phyloP scores from a whole-genome alignment of 2,797 vertebrate species.

The Acrossocheilus fasciatus region DNA sequence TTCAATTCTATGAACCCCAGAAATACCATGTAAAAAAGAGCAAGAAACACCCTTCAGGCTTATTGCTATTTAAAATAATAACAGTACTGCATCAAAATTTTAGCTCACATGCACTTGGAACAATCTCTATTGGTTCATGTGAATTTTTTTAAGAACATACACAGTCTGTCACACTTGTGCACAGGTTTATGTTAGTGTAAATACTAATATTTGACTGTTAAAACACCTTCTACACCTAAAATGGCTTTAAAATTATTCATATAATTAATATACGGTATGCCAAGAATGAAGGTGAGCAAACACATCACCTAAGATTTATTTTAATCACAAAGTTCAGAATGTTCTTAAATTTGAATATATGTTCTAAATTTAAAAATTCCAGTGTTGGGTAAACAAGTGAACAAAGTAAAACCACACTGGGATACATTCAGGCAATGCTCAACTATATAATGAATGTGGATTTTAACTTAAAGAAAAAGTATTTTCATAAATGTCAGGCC shows the following conservation, averaged over 20 bases:
- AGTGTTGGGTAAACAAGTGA: not conserved
- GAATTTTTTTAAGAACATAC: not conserved
- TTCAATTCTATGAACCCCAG: slow-evolving; percentile 18
- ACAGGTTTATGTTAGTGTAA: not conserved
- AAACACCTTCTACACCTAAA: not conserved
- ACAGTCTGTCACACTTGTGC: not conserved
- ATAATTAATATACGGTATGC: not conserved
- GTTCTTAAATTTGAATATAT: not conserved
- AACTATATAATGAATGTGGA: not conserved
- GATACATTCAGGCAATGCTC: not conserved
- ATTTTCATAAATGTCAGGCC: not conserved
- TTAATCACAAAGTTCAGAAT: not conserved
- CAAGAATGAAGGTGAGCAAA: not conserved
- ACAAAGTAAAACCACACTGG: not conserved
- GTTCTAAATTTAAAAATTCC: not conserved
- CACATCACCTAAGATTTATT: not conserved
- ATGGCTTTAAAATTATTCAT: too few species aligned
- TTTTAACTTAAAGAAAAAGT: not conserved
- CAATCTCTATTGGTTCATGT: not conserved
- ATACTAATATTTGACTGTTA: not conserved
- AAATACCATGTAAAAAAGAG: slow-evolving; percentile 34
- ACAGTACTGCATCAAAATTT: not conserved
- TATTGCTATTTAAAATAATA: not conserved
- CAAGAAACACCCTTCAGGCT: not conserved
- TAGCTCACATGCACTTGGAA: not conserved